phyloP scores from a whole-genome alignment of 2,797 vertebrate species.

The Morelia viridis region DNA sequence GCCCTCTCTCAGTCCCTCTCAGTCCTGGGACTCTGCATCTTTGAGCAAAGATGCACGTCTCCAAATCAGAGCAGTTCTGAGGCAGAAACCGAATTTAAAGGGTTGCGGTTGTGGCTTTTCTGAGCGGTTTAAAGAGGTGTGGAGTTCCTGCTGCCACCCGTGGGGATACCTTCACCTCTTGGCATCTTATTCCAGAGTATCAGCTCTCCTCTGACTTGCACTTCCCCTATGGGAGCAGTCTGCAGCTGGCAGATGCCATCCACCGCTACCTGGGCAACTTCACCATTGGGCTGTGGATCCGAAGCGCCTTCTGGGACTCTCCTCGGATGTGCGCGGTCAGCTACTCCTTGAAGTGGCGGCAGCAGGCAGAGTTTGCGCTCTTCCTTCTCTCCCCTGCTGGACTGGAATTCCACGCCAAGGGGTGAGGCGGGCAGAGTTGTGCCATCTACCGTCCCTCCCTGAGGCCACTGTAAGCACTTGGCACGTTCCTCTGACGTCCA shows the following conservation, averaged over 20 bases:
- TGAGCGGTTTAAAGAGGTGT: too few relatives aligned
- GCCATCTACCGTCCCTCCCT: neutral
- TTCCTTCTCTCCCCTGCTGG: slow-evolving; percentile 34
- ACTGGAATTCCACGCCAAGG: slow-evolving; percentile 28
- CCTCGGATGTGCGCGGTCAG: slow-evolving; percentile 25
- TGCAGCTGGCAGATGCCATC: slow-evolving; percentile 20
- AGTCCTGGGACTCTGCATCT: too few relatives aligned
- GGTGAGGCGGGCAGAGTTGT: neutral
- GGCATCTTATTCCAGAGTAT: slow-evolving; percentile 6
- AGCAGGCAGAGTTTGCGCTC: slow-evolving; percentile 18
- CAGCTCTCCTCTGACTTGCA: slow-evolving; percentile 17
- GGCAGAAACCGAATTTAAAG: neutral
- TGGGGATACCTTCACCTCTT: neutral
- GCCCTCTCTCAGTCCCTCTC: too few relatives aligned
- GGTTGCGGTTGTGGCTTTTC: neutral
- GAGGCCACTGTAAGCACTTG: neutral
- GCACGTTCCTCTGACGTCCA: neutral
- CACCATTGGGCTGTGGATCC: slow-evolving; percentile 35
- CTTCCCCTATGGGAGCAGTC: neutral
- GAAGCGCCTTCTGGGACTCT: neutral
- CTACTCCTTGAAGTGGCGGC: slow-evolving; percentile 1
- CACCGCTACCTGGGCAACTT: slow-evolving; percentile 27
- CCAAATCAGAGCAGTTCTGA: neutral
- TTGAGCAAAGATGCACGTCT: neutral
- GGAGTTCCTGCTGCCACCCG: neutral